A percentile compares a stretch with the other conserved stretches of the same genome.
phyloP scores from a whole-genome alignment of 2,888 invertebrate genomes.

The Apocheima hispidaria region DNA sequence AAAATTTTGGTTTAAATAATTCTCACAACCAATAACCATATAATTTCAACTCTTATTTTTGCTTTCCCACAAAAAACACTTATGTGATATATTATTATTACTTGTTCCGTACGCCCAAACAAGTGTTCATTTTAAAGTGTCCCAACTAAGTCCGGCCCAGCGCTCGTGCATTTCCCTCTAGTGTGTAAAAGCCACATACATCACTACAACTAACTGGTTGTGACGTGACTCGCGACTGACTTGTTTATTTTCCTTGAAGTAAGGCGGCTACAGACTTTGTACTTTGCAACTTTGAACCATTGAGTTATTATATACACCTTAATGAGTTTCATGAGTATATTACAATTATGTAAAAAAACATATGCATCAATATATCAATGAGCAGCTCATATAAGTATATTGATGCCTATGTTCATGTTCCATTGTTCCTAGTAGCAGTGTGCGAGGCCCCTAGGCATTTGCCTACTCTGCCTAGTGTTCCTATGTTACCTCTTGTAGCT shows the following conservation, averaged over 20 bases:
- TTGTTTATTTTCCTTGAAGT: constrained; percentile 46
- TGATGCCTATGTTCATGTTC: too few relatives aligned
- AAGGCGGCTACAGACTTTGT: constrained; percentile 3
- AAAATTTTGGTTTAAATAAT: too few relatives aligned
- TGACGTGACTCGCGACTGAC: constrained; percentile 47
- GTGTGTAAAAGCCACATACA: constrained; percentile 65
- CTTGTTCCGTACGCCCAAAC: not conserved
- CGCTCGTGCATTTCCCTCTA: constrained; percentile 50
- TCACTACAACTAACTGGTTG: constrained; percentile 56
- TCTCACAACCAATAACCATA: too few relatives aligned
- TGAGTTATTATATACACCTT: not conserved
- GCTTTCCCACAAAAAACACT: not conserved
- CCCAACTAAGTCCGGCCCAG: constrained; percentile 30
- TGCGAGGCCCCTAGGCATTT: too few relatives aligned
- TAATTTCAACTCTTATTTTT: not conserved
- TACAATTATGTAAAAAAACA: too few relatives aligned
- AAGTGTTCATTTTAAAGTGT: constrained; percentile 12
- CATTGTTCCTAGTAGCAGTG: too few relatives aligned
- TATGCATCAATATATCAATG: too few relatives aligned
- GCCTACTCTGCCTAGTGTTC: too few relatives aligned
- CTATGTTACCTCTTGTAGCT: too few relatives aligned
- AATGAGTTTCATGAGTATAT: too few relatives aligned
- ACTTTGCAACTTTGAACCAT: not conserved
- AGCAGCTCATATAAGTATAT: too few relatives aligned
- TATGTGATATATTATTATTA: not conserved